These are phyloP conservation scores for Cryptoblepharus egeriae DNA, from an alignment of 2,797 vertebrate genomes.

Conservation along the genomic window DNA sequence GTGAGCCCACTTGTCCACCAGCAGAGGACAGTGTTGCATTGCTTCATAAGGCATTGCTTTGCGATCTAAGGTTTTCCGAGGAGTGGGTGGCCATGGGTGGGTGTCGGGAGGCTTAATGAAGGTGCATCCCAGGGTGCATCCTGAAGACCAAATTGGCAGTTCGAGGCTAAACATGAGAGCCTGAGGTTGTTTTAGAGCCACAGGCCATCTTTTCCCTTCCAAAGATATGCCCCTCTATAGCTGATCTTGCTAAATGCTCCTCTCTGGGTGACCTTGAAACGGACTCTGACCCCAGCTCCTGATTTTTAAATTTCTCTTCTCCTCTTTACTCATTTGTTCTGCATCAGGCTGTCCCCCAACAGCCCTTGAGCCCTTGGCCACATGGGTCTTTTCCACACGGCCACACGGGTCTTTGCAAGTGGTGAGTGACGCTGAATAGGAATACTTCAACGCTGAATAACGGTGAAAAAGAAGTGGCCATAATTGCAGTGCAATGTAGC, in stretches of 20 bases:
- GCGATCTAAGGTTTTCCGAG: not conserved
- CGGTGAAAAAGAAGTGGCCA: no score
- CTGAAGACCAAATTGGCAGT: not conserved
- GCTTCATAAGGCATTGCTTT: not conserved
- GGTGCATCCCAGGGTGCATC: not conserved
- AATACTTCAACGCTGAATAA: no score
- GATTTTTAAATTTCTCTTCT: not conserved
- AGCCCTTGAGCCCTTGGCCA: no score
- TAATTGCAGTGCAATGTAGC: no score
- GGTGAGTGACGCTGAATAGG: no score
- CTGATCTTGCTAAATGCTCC: no score
- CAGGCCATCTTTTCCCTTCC: no score
- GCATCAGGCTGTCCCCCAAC: no score
- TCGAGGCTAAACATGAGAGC: not conserved
- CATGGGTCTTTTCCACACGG: no score
- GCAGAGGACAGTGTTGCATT: slow-evolving; percentile 3
- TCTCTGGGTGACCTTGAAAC: not conserved
- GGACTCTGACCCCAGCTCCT: not conserved
- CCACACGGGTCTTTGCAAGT: no score
- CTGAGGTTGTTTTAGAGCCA: not conserved
- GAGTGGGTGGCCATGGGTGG: not conserved
- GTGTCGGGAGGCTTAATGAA: not conserved
- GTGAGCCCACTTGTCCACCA: not conserved
- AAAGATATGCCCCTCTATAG: not conserved
- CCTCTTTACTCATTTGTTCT: no score